These are phyloP conservation scores for Augochlorella aurata DNA, from an alignment of 2,888 invertebrate genomes.

Conservation along the genomic window DNA sequence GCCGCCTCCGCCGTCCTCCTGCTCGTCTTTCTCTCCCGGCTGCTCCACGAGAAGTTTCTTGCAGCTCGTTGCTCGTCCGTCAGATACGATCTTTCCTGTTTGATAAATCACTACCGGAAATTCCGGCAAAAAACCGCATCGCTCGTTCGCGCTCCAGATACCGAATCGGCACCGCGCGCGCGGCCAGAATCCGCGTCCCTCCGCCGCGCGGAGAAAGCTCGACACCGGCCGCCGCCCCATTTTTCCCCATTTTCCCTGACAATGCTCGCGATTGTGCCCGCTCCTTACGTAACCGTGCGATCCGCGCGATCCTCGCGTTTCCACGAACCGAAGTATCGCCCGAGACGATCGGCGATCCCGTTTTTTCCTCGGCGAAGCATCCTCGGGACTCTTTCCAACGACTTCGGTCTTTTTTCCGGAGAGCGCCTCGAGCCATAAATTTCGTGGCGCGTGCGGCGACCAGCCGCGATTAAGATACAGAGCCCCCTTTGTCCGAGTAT, in stretches of 20 bases:
- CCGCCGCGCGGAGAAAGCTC: constrained; percentile 11
- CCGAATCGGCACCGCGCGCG: constrained; percentile 70
- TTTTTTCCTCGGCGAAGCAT: neutral
- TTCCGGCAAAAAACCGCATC: constrained; percentile 76
- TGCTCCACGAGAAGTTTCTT: constrained; percentile 69
- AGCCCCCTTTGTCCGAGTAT: constrained; percentile 76
- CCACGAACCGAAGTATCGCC: neutral
- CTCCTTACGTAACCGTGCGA: neutral
- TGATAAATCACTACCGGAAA: constrained; percentile 81
- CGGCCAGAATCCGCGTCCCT: constrained; percentile 29
- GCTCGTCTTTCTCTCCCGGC: constrained; percentile 38
- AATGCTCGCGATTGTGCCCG: constrained; percentile 8
- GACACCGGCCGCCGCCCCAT: neutral
- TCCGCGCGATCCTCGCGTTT: constrained; percentile 3
- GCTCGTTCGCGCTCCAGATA: constrained; percentile 77
- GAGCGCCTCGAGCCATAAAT: constrained; percentile 35
- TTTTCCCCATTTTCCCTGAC: constrained; percentile 23
- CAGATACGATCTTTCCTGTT: constrained; percentile 79
- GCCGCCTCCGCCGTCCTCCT: constrained; percentile 23
- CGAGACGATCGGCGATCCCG: neutral
- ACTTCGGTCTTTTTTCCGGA: neutral
- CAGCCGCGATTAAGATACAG: constrained; percentile 68
- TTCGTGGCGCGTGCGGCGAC: constrained; percentile 55
- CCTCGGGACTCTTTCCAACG: neutral
- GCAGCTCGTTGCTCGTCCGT: constrained; percentile 64